Conservation (phyloP, 1,140 invertebrate genomes). For the Venturia canescens region DNA sequence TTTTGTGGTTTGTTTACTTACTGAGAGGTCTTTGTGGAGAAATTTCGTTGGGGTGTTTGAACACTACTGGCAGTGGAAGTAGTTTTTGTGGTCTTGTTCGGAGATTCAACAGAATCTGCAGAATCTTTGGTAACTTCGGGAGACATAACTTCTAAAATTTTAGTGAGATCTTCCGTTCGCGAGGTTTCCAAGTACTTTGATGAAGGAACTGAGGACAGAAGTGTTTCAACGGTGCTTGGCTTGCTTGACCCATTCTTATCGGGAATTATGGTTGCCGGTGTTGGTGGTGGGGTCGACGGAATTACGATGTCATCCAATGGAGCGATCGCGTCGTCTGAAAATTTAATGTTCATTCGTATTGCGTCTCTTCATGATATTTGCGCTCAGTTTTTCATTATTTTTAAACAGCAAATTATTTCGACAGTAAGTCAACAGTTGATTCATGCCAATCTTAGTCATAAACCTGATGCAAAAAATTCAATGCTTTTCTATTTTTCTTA, state of each 20-base stretch:
- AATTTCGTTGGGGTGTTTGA: slow-evolving; percentile 21
- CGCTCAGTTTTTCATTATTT: no score
- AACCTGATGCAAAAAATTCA: no score
- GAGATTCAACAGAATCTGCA: not conserved
- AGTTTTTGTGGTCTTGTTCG: not conserved
- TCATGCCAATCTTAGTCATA: no score
- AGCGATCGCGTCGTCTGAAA: slow-evolving; percentile 4
- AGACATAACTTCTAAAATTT: not conserved
- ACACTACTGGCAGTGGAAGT: not conserved
- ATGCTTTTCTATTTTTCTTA: no score
- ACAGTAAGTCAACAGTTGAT: no score
- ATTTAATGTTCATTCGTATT: not conserved
- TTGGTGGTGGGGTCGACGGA: slow-evolving; percentile 64
- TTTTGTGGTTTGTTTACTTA: not conserved
- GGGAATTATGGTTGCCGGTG: slow-evolving; percentile 56
- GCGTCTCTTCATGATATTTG: no score
- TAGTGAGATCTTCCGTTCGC: not conserved
- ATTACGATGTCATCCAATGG: slow-evolving; percentile 38
- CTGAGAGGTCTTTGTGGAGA: slow-evolving; percentile 29
- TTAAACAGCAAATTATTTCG: no score
- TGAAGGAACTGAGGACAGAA: slow-evolving; percentile 53
- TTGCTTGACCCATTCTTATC: slow-evolving; percentile 56
- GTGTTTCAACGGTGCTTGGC: slow-evolving; percentile 56
- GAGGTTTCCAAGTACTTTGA: slow-evolving; percentile 39
- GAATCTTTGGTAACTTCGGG: slow-evolving; percentile 19